Conservation (phyloP, 2,888 invertebrate genomes). For the Nasonia oneida region DNA sequence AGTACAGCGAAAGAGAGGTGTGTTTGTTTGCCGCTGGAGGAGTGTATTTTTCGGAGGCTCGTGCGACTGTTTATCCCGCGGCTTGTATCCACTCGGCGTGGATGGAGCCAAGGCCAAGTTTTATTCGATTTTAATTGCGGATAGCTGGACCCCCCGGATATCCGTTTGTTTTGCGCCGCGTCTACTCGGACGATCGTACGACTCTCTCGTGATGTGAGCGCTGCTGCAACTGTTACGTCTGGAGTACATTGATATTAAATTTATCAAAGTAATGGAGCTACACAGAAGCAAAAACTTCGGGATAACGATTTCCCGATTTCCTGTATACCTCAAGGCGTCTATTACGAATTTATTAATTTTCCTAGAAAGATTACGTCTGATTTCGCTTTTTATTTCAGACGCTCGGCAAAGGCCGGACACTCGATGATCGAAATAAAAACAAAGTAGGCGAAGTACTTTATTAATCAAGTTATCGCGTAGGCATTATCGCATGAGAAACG, state of each 20-base stretch:
- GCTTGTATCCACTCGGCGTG: conserved; percentile 23
- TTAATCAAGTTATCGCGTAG: conserved; percentile 1
- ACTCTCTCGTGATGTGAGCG: background rate
- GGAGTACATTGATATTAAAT: background rate
- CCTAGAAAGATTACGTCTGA: background rate
- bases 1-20: background rate
- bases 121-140: conserved; percentile 51
- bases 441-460: background rate
- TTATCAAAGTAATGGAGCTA: background rate
- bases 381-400: background rate
- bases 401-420: background rate
- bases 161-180: conserved; percentile 27
- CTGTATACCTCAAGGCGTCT: background rate
- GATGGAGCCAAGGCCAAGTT: conserved; percentile 33
- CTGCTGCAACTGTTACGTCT: background rate
- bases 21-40: conserved; percentile 4
- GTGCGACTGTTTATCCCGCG: conserved; percentile 22
- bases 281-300: background rate
- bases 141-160: conserved; percentile 38
- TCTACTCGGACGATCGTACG: background rate
- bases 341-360: background rate
- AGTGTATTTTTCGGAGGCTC: background rate
- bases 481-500: background rate
- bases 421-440: background rate
- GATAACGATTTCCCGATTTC: background rate